These are phyloP conservation scores for Oscheius sp. DNA, from an alignment of 1,140 invertebrate species.

Conservation along the genomic window DNA sequence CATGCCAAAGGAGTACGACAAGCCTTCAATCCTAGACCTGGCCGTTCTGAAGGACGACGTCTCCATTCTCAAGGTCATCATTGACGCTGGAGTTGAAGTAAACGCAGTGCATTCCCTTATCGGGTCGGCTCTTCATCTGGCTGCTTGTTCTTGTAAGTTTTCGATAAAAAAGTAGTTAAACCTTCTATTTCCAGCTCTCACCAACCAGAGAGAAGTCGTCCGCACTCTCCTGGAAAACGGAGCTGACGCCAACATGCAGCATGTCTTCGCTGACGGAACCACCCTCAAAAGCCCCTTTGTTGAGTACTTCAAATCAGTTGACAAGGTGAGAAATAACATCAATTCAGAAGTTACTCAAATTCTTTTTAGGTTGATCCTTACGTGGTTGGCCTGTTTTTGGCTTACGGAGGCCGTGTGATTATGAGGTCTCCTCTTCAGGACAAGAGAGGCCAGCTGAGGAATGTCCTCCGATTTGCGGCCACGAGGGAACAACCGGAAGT, in stretches of 20 bases:
- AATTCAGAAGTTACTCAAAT: background rate
- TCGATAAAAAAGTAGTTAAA: background rate
- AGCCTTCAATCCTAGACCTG: slow-evolving; percentile 40
- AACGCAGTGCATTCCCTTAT: slow-evolving; percentile 43
- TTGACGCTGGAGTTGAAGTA: slow-evolving; percentile 37
- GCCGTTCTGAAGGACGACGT: slow-evolving; percentile 45
- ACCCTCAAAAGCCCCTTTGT: slow-evolving; percentile 40
- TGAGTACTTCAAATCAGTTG: slow-evolving; percentile 43
- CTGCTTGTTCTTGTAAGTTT: slow-evolving; percentile 34
- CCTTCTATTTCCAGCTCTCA: background rate
- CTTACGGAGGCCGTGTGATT: slow-evolving; percentile 38
- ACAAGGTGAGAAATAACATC: slow-evolving; percentile 30
- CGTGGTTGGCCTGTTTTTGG: slow-evolving; percentile 38
- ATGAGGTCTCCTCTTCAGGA: slow-evolving; percentile 44
- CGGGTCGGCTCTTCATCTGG: slow-evolving; percentile 45
- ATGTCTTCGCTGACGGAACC: slow-evolving; percentile 36
- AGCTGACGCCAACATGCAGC: slow-evolving; percentile 38
- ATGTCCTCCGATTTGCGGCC: slow-evolving; percentile 30
- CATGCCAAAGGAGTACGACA: slow-evolving; percentile 43
- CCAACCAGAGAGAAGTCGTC: slow-evolving; percentile 36
- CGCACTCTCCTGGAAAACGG: slow-evolving; percentile 39
- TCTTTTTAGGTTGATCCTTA: slow-evolving; percentile 28
- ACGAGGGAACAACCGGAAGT: slow-evolving; percentile 20
- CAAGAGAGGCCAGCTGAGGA: slow-evolving; percentile 38
- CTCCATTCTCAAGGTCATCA: slow-evolving; percentile 33